Evolutionary conservation across 2,888 invertebrate species (phyloP).

Genomic region (Belgica antarctica): DNA sequence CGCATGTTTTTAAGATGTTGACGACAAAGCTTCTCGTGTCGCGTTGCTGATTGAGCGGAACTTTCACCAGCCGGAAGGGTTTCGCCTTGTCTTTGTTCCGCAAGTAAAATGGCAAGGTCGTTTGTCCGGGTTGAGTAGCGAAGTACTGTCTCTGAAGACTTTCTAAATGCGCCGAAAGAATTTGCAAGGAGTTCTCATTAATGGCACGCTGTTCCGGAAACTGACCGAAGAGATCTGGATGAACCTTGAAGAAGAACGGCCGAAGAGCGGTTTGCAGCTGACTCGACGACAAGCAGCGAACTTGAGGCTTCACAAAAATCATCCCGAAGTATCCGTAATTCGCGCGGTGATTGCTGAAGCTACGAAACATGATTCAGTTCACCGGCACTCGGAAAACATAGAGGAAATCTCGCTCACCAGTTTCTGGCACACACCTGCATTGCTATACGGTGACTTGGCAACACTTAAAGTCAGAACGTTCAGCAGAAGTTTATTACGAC

Average conservation of each 20-base stretch:
- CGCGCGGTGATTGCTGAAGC: not conserved
- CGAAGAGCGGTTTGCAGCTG: conserved; percentile 69
- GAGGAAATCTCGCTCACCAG: not conserved
- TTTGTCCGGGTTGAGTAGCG: conserved; percentile 59
- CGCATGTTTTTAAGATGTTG: conserved; percentile 72
- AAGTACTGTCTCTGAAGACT: conserved; percentile 64
- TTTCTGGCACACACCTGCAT: conserved; percentile 24
- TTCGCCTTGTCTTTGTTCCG: conserved; percentile 53
- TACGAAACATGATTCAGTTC: not conserved
- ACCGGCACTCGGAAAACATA: not conserved
- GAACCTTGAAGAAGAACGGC: conserved; percentile 93
- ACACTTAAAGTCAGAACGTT: not conserved
- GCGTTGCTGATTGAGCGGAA: conserved; percentile 67
- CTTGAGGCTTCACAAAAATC: not conserved
- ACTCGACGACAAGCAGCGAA: conserved; percentile 4
- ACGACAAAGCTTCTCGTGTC: conserved; percentile 71
- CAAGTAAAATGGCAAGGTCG: conserved; percentile 74
- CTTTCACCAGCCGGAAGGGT: conserved; percentile 69
- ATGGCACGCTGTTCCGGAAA: conserved; percentile 82
- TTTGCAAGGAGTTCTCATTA: conserved; percentile 88
- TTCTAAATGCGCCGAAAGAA: conserved; percentile 80
- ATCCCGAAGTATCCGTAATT: conserved; percentile 26
- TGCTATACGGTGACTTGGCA: not conserved
- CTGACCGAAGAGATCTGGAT: conserved; percentile 92
- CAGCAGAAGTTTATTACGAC: too few relatives aligned